Conservation (phyloP, 2,113 vertebrate genomes). For the Tetrao urogallus region DNA sequence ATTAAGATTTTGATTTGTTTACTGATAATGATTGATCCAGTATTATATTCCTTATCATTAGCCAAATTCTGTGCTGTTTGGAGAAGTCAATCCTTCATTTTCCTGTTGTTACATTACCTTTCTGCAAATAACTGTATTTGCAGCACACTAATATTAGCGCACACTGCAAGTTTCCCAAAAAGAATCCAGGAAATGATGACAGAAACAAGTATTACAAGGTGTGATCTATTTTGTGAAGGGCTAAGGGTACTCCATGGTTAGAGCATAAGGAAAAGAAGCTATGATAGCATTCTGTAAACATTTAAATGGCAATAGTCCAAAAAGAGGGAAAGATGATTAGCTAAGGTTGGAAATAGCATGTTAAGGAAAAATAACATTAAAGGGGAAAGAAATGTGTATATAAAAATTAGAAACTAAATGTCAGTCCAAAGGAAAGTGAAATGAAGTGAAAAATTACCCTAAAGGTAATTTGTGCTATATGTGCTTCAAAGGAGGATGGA, state of each 20-base stretch:
- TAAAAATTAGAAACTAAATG: constrained; percentile 43
- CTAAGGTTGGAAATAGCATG: neutral
- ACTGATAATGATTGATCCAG: neutral
- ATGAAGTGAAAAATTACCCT: neutral
- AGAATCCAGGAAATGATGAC: constrained; percentile 31
- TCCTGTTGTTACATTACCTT: neutral
- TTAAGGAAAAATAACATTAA: constrained; percentile 30
- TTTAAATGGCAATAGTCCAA: constrained; percentile 35
- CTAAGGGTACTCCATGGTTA: neutral
- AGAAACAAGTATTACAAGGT: constrained; percentile 55
- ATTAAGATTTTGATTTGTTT: constrained; percentile 15
- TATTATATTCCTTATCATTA: neutral
- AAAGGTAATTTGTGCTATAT: neutral
- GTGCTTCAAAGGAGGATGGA: constrained; percentile 1
- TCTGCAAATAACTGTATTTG: neutral
- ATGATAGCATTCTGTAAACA: constrained; percentile 17
- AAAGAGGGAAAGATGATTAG: constrained; percentile 17
- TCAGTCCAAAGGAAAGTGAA: constrained; percentile 17
- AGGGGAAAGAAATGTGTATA: neutral
- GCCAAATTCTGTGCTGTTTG: neutral
- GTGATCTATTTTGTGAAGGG: constrained; percentile 52
- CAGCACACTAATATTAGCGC: no score
- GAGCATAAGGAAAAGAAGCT: constrained; percentile 39
- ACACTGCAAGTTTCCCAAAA: neutral
- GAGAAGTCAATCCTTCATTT: neutral